A percentile compares a stretch with the other conserved stretches of the same genome.
Conservation (phyloP, 2,113 vertebrate genomes). For the Procapra przewalskii region DNA sequence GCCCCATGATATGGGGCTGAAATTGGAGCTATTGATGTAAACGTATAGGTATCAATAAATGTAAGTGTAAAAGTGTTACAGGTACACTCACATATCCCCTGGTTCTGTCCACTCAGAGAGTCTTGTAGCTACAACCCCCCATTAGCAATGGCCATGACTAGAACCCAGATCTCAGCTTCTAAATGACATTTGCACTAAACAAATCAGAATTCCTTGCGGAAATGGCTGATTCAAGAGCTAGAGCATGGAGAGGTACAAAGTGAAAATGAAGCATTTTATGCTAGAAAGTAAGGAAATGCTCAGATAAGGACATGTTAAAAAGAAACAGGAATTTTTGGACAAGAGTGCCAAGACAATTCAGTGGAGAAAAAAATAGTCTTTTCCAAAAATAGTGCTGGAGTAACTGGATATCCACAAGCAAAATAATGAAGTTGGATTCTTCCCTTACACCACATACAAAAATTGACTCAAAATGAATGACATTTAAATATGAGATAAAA, state of each 20-base stretch:
- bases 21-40: not conserved
- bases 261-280: not conserved
- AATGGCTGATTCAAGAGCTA: not conserved
- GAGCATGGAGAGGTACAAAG: not conserved
- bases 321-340: not conserved
- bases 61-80: not conserved
- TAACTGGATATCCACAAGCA: not conserved
- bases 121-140: not conserved
- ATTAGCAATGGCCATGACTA: not conserved
- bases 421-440: not conserved
- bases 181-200: not conserved
- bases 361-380: not conserved
- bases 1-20: not conserved
- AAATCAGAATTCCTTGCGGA: not conserved
- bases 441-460: not conserved
- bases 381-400: not conserved
- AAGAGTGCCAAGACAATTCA: not conserved
- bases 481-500: not conserved
- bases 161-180: not conserved
- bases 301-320: not conserved
- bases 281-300: not conserved
- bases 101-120: not conserved
- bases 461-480: not conserved
- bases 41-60: not conserved
- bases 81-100: not conserved